Percentiles rank a stretch among this genome's conserved stretches.
These are phyloP conservation scores for Ormyrus pomaceus DNA, from an alignment of 2,888 invertebrate species.

Conservation along the genomic window DNA sequence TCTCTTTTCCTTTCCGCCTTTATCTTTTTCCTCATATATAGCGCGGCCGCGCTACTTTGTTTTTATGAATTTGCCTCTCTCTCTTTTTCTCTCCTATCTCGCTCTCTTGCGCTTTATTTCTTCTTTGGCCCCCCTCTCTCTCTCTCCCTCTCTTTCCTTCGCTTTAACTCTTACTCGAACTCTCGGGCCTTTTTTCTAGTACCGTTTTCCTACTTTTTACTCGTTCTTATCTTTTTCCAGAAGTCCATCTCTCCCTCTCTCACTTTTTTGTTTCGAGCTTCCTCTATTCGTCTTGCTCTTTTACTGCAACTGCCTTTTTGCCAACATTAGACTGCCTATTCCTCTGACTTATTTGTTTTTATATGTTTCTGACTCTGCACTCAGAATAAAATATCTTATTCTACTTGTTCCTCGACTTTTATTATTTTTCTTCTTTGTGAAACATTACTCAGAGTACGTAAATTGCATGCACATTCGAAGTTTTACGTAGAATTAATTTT, in stretches of 20 bases:
- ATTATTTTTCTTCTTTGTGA: too few relatives aligned
- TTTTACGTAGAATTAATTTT: too few relatives aligned
- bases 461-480: too few relatives aligned
- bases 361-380: not conserved
- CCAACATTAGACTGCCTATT: constrained; percentile 10
- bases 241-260: constrained; percentile 12
- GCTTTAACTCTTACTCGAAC: not conserved
- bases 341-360: constrained; percentile 13
- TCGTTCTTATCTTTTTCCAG: not conserved
- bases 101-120: not conserved
- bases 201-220: constrained; percentile 3
- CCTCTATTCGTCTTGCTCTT: constrained; percentile 4
- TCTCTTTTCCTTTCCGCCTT: constrained; percentile 11
- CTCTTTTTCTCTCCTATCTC: constrained; percentile 14
- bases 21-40: constrained; percentile 1
- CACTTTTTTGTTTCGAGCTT: not conserved
- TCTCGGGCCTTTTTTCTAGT: constrained; percentile 8
- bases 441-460: too few relatives aligned
- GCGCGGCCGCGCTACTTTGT: constrained; percentile 19
- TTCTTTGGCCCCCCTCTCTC: not conserved
- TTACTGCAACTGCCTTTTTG: constrained; percentile 13
- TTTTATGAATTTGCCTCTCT: constrained; percentile 23
- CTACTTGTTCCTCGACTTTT: not conserved
- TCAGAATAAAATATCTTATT: constrained; percentile 2
- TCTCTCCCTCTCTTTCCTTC: constrained; percentile 10